Conservation (phyloP, 1,140 invertebrate genomes). For the Trinorchestia longiramus region DNA sequence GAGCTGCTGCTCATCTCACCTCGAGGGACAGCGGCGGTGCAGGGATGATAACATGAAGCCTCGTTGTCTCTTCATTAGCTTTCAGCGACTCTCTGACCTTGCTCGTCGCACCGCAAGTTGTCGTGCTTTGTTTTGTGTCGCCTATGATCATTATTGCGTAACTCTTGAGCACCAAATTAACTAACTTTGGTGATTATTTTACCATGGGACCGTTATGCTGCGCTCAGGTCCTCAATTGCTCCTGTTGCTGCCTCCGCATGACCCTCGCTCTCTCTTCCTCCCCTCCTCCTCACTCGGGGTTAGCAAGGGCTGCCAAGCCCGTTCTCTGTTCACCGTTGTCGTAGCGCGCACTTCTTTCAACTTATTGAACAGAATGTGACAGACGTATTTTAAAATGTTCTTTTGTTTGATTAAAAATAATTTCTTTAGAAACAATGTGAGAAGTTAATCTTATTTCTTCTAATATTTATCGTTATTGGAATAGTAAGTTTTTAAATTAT, state of each 20-base stretch:
- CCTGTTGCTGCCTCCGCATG: background rate
- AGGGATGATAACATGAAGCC: background rate
- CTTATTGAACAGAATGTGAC: no score
- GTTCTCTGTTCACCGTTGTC: no score
- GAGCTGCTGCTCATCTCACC: no score
- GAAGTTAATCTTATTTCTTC: no score
- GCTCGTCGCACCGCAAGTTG: background rate
- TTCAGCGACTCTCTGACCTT: background rate
- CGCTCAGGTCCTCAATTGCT: background rate
- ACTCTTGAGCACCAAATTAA: constrained; percentile 47
- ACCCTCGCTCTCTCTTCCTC: background rate
- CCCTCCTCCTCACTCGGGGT: no score
- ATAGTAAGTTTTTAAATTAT: background rate
- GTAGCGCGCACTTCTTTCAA: no score
- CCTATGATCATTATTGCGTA: constrained; percentile 55
- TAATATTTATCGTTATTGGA: no score
- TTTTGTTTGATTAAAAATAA: no score
- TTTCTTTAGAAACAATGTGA: no score
- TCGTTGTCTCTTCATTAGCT: background rate
- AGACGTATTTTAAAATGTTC: no score
- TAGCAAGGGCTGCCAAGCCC: background rate
- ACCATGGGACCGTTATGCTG: background rate
- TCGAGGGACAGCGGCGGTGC: background rate
- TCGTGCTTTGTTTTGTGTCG: constrained; percentile 27
- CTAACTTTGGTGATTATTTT: constrained; percentile 25